Evolutionary conservation across 2,113 vertebrate genomes (phyloP), one percentile per base, ranked within the genome.

Genomic region (Ageneiosus marmoratus): DNA sequence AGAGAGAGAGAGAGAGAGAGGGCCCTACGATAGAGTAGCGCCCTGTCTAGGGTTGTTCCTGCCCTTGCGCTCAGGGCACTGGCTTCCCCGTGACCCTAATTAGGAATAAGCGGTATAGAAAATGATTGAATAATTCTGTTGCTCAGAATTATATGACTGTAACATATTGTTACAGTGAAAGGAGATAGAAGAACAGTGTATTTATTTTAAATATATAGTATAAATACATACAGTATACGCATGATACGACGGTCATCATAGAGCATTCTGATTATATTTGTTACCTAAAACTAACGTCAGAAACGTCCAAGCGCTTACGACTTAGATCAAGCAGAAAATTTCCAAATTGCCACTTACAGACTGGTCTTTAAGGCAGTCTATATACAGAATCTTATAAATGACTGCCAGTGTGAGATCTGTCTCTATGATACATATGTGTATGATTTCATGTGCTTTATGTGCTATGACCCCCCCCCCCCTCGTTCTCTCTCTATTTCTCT

Each of bases 401-500:
- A 16, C 46, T 67, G 69, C n/a, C 72, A 69, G 70, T 46, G 24
- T 46, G 8, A 7, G 65, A 63, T 29, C 46, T 34, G 29, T 83
- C 20, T 58, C 48, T 83, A 3, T 29, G 58, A 53, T 60, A 22
- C 18, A 2, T 51, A 48, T 77, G 5, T 27, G 37, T 69, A 46
- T 53, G 70, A 48, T 53, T 50, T 53, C n/a, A 34, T 77, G 72
- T 83, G 34, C 48, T 65, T 50, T 77, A 5, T 83, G 34, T 78
- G 63, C 62, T 29, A 69, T 51, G 60, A 69, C 72, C 37, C 73
- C 63, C 78, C 41, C 51, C 27, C 32, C 44, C 55, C 29, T 20
- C 18, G 62, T 27, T 73, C 81, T 79, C 76, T 63, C 48, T 69
- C 51, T 70, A 20, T 60, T 29, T 32, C 4, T 63, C 27, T 81